Conservation (phyloP, 2,797 vertebrate species). For the Cirrhinus mrigala region DNA sequence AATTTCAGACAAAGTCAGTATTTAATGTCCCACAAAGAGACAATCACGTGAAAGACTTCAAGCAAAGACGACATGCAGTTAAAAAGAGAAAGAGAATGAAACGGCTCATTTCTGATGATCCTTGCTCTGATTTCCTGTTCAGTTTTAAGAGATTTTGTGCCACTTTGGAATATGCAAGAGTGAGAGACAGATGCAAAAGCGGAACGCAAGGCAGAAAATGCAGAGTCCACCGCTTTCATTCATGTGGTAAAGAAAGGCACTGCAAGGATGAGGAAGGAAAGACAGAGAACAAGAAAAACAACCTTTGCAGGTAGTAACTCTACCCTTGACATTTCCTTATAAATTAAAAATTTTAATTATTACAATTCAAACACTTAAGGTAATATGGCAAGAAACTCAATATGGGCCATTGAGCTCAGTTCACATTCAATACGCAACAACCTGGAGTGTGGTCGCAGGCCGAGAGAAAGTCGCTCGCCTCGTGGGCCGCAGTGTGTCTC, state of each 20-base stretch:
- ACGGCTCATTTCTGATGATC: background rate
- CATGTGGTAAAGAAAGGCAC: slow-evolving; percentile 52
- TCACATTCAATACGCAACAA: slow-evolving; percentile 27
- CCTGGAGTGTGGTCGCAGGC: slow-evolving; percentile 28
- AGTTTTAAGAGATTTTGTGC: slow-evolving; percentile 1
- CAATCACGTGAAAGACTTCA: slow-evolving; percentile 32
- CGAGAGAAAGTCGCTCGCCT: background rate
- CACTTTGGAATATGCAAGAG: background rate
- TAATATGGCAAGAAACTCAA: slow-evolving; percentile 6
- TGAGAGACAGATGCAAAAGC: background rate
- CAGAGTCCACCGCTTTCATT: slow-evolving; percentile 24
- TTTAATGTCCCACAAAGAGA: slow-evolving; percentile 40
- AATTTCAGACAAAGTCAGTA: slow-evolving; percentile 49
- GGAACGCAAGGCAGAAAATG: background rate
- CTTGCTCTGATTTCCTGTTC: background rate
- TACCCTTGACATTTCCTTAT: background rate
- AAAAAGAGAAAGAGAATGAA: background rate
- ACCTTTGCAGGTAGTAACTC: background rate
- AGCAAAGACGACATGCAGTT: slow-evolving; percentile 37
- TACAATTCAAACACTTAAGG: slow-evolving; percentile 7
- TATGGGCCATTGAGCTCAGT: slow-evolving; percentile 3
- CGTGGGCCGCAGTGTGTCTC: slow-evolving; percentile 14
- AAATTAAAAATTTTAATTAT: slow-evolving; percentile 23
- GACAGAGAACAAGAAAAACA: background rate
- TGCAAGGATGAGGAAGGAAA: slow-evolving; percentile 1